phyloP scores from a whole-genome alignment of 1,140 invertebrate genomes.

The Hormaphis cornu region DNA sequence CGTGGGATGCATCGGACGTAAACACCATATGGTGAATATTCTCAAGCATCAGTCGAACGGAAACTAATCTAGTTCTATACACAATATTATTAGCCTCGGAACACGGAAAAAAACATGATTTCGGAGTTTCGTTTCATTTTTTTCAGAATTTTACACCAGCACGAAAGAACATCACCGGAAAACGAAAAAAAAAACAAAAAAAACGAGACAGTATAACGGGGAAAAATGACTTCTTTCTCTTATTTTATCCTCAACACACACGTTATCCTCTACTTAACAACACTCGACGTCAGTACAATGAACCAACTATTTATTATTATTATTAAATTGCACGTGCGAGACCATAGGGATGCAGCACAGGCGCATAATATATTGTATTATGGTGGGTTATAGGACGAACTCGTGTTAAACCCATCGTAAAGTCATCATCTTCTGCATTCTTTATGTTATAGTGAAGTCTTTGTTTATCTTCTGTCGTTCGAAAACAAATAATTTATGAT shows the following conservation, averaged over 20 bases:
- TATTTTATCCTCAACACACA: too few relatives aligned
- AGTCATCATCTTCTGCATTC: neutral
- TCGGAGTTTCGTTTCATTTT: neutral
- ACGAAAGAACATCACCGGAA: neutral
- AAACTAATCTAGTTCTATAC: neutral
- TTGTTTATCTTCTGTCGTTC: neutral
- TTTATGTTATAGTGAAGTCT: neutral
- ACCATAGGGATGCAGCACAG: too few relatives aligned
- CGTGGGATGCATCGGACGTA: constrained; percentile 4
- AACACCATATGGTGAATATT: constrained; percentile 8
- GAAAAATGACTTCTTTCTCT: constrained; percentile 15
- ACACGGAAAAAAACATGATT: neutral
- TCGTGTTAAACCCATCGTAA: too few relatives aligned
- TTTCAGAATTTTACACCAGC: neutral
- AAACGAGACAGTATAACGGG: neutral
- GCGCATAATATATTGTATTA: neutral
- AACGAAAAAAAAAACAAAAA: neutral
- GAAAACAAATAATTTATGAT: neutral
- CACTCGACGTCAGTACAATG: too few relatives aligned
- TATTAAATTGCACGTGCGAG: neutral
- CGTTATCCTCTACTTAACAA: too few relatives aligned
- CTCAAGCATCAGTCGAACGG: neutral
- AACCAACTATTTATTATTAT: neutral
- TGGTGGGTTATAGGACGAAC: neutral
- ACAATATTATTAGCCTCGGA: neutral